Base-by-base conservation (phyloP, 2,113 vertebrate species). In the Mesoclemmys tuberculata region DNA sequence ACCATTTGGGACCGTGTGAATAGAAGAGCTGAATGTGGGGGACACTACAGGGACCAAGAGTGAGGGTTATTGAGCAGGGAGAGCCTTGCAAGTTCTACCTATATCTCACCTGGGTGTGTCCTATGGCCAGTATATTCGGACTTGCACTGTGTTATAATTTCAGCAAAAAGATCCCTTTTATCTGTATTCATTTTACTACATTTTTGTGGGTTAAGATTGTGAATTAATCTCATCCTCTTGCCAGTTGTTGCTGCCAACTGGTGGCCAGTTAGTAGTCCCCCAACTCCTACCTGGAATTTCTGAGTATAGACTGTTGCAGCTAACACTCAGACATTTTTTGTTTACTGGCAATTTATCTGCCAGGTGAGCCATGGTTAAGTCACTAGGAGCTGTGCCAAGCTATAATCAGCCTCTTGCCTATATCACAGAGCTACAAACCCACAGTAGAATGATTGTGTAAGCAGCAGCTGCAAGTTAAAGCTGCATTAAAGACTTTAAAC, bases 221-320 rank as follows among this genome's bases (percentile, higher is more conserved):
- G 95, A 94, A 92, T 89, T 96, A 94, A 97, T 97, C 93, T 82
- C 80, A 94, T 94, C 89, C 84, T 95, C 80, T 93, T 96, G 91
- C 64, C 95, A 94, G 87, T 96, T 97, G 96, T 80, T 89, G 96
- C 92, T 96, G 94, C 96, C 90, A 97, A 90, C 95, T 97, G 94
- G 93, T 5, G 41, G 93, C 95, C 95, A 97, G 92, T 97, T 96
- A 97, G 83, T 95, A 95, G 94, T 94, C 93, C 90, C 85, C 92
- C 49, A 90, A 86, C 64, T 90, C n/a, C 29, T 93, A 96, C 94
- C 88, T 96, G 95, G 87, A 96, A 93, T 96, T 3, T 0, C 90
- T 97, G 95, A 96, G 95, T 95, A 95, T 87, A 96, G 93, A 95
- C 85, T 83, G 80, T 81, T 91, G 85, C 85, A 94, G 94, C 90